phyloP scores from a whole-genome alignment of 2,113 vertebrate species.

The Gavia stellata region DNA sequence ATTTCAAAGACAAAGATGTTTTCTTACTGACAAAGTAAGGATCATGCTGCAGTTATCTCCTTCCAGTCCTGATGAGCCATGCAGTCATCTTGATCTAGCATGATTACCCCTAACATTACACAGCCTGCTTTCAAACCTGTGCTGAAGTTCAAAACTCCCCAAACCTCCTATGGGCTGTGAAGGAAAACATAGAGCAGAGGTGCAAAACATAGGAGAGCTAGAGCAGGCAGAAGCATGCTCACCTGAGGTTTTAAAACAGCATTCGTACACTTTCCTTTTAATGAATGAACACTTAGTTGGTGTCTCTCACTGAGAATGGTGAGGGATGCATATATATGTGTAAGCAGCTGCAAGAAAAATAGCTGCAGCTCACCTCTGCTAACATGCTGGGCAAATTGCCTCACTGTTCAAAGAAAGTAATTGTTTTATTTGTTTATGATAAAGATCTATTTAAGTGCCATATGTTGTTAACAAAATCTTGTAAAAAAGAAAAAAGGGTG shows the following conservation, averaged over 20 bases:
- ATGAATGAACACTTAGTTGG: not conserved
- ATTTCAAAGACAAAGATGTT: not conserved
- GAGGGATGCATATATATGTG: too few relatives aligned
- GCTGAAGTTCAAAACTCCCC: not conserved
- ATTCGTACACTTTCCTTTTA: not conserved
- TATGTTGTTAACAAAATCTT: not conserved
- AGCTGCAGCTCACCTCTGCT: not conserved
- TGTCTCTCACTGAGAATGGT: not conserved
- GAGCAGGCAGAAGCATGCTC: not conserved
- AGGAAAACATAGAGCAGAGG: not conserved
- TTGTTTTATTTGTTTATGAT: not conserved
- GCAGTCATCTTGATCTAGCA: not conserved
- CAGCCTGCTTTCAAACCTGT: not conserved
- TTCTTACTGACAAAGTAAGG: not conserved
- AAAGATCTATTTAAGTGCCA: not conserved
- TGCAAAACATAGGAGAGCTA: not conserved
- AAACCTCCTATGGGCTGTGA: not conserved
- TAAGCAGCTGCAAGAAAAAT: not conserved
- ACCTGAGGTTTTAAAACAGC: not conserved
- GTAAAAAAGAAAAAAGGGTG: not conserved
- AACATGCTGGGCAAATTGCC: not conserved
- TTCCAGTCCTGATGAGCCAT: not conserved
- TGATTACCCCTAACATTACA: not conserved
- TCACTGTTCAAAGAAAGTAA: not conserved
- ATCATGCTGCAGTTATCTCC: not conserved